phyloP scores from a whole-genome alignment of 92 coral and sea anemone species.

The Pocillopora grandis region DNA sequence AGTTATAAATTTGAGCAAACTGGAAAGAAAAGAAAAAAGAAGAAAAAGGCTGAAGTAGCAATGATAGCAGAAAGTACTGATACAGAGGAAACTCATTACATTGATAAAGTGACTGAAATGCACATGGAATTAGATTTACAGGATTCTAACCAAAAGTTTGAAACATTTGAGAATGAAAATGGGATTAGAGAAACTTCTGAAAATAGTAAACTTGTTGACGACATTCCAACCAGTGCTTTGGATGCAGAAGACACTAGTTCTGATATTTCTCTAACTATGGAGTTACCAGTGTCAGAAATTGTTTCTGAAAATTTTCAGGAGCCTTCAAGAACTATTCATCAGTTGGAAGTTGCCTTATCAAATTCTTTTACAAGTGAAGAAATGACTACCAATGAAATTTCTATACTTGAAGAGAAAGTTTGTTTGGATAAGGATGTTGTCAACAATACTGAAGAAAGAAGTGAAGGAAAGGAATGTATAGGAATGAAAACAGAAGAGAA shows the following conservation, averaged over 20 bases:
- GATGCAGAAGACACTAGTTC: constrained; percentile 9
- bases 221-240: background rate
- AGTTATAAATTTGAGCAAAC: constrained; percentile 7
- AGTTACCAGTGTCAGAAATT: constrained; percentile 36
- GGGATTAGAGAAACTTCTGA: background rate
- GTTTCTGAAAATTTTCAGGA: constrained; percentile 5
- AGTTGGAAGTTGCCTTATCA: background rate
- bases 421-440: background rate
- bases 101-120: background rate
- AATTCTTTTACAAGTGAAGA: background rate
- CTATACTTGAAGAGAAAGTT: background rate
- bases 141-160: background rate
- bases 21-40: constrained; percentile 68
- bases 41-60: constrained; percentile 69
- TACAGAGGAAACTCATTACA: constrained; percentile 16
- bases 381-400: background rate
- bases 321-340: constrained; percentile 4
- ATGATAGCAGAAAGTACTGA: constrained; percentile 72
- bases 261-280: constrained; percentile 26
- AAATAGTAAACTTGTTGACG: background rate
- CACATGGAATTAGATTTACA: constrained; percentile 4
- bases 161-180: background rate
- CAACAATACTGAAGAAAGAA: background rate
- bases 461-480: background rate
- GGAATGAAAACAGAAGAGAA: constrained; percentile 11